A percentile compares a stretch with the other conserved stretches of the same genome.
These are phyloP conservation scores for Labeo calbasu DNA, from an alignment of 2,797 vertebrate species.

Conservation along the genomic window DNA sequence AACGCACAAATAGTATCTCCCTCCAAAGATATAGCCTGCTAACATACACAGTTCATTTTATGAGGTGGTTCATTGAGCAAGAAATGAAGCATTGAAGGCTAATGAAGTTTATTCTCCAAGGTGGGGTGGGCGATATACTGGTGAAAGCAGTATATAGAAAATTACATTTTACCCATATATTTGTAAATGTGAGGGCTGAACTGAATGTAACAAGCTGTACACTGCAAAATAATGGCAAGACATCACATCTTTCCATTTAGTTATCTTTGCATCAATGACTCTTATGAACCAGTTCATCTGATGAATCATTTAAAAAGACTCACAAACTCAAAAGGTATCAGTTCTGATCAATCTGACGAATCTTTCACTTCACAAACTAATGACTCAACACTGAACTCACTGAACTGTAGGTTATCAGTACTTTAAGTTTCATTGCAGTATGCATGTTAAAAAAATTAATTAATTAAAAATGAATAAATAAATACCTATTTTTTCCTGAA, in stretches of 20 bases:
- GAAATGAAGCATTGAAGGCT: neutral
- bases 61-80: neutral
- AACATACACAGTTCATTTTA: conserved; percentile 2
- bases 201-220: neutral
- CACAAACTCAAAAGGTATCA: neutral
- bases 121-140: neutral
- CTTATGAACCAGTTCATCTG: neutral
- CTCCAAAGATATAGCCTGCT: neutral
- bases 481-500: too few relatives aligned
- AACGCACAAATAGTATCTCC: neutral
- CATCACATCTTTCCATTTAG: neutral
- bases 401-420: neutral
- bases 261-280: neutral
- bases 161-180: neutral
- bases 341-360: neutral
- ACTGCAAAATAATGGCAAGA: neutral
- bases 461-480: too few relatives aligned
- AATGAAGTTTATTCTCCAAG: neutral
- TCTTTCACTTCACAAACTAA: neutral
- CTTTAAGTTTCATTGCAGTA: neutral
- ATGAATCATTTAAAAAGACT: neutral
- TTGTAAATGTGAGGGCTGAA: neutral
- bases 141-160: neutral
- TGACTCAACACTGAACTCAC: neutral
- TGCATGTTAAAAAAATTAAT: too few relatives aligned